Conservation (phyloP, 2,888 invertebrate genomes). For the Philereme vetulata region DNA sequence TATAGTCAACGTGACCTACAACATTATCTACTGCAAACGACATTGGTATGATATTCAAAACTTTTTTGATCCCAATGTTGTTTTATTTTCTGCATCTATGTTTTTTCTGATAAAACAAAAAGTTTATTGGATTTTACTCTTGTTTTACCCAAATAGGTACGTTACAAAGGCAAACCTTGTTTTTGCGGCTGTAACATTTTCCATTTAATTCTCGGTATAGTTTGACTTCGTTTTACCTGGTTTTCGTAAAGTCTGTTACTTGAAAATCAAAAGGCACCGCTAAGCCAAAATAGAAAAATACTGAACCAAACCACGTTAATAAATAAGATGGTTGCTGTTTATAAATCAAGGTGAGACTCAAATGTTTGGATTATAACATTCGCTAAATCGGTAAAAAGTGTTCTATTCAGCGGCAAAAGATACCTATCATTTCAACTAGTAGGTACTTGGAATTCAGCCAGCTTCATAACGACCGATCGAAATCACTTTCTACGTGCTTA, state of each 20-base stretch:
- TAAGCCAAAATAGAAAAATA: too few relatives aligned
- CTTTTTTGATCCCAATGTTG: slow-evolving; percentile 20
- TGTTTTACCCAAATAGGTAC: background rate
- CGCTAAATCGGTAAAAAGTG: background rate
- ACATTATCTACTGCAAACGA: slow-evolving; percentile 25
- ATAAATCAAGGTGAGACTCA: background rate
- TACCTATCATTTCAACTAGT: slow-evolving; percentile 44
- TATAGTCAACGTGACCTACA: slow-evolving; percentile 18
- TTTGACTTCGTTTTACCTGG: too few relatives aligned
- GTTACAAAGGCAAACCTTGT: background rate
- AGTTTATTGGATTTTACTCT: slow-evolving; percentile 8
- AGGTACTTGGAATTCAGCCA: slow-evolving; percentile 68
- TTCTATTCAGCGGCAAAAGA: slow-evolving; percentile 9
- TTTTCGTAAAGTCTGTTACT: too few relatives aligned
- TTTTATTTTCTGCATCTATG: slow-evolving; percentile 14
- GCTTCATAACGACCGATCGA: slow-evolving; percentile 58
- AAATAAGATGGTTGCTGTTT: background rate
- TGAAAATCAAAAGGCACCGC: too few relatives aligned
- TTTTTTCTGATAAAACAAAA: slow-evolving; percentile 9
- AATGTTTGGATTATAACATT: background rate
- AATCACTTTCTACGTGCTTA: slow-evolving; percentile 78
- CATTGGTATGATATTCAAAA: slow-evolving; percentile 36
- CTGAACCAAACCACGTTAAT: background rate
- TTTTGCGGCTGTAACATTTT: background rate
- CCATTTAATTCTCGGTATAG: too few relatives aligned